These are phyloP conservation scores for Calidris pugnax DNA, from an alignment of 2,113 vertebrate genomes.

Conservation along the genomic window DNA sequence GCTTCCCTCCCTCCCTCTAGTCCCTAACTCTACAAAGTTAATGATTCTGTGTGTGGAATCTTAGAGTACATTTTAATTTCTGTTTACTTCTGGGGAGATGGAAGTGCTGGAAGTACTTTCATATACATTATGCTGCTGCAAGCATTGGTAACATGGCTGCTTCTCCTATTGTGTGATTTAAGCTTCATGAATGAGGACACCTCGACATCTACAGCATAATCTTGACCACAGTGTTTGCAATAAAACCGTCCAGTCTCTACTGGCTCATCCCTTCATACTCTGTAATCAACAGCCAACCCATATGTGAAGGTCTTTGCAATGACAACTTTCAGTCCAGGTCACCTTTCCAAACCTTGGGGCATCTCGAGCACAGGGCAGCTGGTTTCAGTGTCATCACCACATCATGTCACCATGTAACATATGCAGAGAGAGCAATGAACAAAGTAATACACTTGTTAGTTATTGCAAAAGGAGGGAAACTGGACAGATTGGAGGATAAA, in stretches of 20 bases:
- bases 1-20: slow-evolving; percentile 43
- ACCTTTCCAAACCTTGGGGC: not conserved
- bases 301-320: not conserved
- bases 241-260: not conserved
- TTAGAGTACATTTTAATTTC: slow-evolving; percentile 53
- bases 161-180: not conserved
- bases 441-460: not conserved
- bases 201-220: not conserved
- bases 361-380: not conserved
- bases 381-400: not conserved
- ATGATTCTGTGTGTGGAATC: slow-evolving; percentile 57
- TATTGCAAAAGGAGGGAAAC: not conserved
- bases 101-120: slow-evolving; percentile 7
- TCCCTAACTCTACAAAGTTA: slow-evolving; percentile 59
- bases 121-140: not conserved
- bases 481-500: not conserved
- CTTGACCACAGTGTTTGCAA: not conserved
- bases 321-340: not conserved
- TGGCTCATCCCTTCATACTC: not conserved
- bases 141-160: not conserved
- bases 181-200: not conserved
- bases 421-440: not conserved
- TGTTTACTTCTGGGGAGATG: slow-evolving; percentile 49
- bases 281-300: not conserved
- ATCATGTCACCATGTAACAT: not conserved